Evolutionary conservation across 2,888 invertebrate genomes (phyloP).

Genomic region (Hydriomena furcata): DNA sequence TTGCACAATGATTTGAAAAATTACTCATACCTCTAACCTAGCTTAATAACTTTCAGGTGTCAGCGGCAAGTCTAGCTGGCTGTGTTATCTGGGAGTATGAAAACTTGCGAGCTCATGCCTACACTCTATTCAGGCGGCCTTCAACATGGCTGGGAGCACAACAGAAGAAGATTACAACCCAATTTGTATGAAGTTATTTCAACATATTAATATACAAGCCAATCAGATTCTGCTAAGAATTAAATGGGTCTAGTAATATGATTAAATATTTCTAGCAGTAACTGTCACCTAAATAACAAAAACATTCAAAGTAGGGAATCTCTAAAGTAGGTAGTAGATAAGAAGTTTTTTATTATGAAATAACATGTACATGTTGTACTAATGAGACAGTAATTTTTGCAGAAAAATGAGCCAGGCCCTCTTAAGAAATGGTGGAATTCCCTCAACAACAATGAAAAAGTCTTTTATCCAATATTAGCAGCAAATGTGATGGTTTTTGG

Average conservation of each 20-base stretch:
- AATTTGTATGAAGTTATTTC: conserved; percentile 22
- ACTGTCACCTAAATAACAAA: no score
- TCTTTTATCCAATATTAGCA: conserved; percentile 91
- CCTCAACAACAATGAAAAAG: conserved; percentile 88
- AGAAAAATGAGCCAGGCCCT: conserved; percentile 68
- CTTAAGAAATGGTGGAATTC: conserved; percentile 88
- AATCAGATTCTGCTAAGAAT: no score
- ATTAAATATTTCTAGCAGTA: no score
- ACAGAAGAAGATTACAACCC: conserved; percentile 51
- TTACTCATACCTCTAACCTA: no score
- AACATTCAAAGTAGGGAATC: no score
- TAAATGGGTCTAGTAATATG: no score
- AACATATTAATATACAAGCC: no score
- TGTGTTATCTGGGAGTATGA: conserved; percentile 96
- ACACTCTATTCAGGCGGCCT: conserved; percentile 76
- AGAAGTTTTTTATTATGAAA: no score
- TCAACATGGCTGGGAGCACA: conserved; percentile 78
- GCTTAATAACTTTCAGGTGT: conserved; percentile 76
- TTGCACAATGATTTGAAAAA: no score
- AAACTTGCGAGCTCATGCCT: conserved; percentile 80
- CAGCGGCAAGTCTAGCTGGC: conserved; percentile 87
- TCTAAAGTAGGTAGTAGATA: no score
- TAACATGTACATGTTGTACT: no score
- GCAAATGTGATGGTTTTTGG: conserved; percentile 91
- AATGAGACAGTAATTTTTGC: conserved; percentile 33